Evolutionary conservation across 2,113 vertebrate genomes (phyloP), one percentile per base, ranked within the genome.

Genomic region (Callionymus lyra): DNA sequence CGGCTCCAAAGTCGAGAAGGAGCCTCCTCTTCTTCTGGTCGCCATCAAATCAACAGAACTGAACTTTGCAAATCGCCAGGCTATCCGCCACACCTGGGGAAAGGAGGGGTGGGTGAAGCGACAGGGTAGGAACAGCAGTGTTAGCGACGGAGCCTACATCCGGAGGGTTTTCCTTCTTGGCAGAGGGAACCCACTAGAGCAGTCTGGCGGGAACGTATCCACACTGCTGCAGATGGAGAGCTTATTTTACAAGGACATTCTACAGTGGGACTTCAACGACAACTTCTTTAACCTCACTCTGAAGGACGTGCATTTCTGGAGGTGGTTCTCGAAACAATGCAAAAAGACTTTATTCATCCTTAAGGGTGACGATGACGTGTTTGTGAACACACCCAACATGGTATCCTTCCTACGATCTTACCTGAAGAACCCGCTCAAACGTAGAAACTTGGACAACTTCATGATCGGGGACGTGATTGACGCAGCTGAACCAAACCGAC

Each of bases 251-350:
- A 39, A 62, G 38, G 86, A 89, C 57, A 77, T 88, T 19, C 53
- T 89, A 16, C 79, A 82, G 64, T 89, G 84, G 85, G 79, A 82
- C 56, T 86, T 87, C 44, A 49, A 36, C 6, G 87, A 89, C 57
- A 82, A 82, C 0, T 85, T 88, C 53, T 84, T 82, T 50, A 87
- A 89, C 68, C 81, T 86, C 33, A 85, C 84, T 1, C 21, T 89
- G 47, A 87, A 88, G 53, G 85, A 87, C 12, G 56, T 89, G 46
- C 74, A 83, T 6, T 86, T 89, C 70, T 86, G 84, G 79, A 48
- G 38, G 2, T 89, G 86, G 87, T 78, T 85, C 31, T 59, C 64
- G 1, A 3, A 1, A 12, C 16, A 1, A 31, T 88, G 84, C 45
- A 10, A 19, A 1, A 16, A 15, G 2, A 50, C 57, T 1, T 47